Evolutionary conservation across 2,888 invertebrate species (phyloP).

Genomic region (Callosobruchus maculatus): DNA sequence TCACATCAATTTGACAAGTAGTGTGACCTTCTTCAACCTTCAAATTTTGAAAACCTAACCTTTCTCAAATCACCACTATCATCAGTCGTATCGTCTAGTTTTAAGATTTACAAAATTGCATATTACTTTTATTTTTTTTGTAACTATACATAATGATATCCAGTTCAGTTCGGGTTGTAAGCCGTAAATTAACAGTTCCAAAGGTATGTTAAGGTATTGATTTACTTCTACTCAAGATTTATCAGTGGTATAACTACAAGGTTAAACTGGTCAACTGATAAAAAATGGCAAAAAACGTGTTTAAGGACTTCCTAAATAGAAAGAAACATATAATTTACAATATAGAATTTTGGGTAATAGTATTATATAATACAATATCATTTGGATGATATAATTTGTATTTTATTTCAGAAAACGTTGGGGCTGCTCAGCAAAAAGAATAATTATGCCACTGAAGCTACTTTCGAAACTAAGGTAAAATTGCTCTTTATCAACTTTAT

Average conservation of each 20-base stretch:
- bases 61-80: neutral
- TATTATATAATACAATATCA: neutral
- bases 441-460: conserved; percentile 59
- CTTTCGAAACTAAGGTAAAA: conserved; percentile 58
- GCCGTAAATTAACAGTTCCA: neutral
- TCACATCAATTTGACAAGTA: too few species aligned
- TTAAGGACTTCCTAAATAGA: neutral
- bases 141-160: neutral
- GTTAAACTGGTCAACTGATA: neutral
- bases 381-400: neutral
- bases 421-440: conserved; percentile 38
- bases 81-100: neutral
- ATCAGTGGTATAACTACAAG: neutral
- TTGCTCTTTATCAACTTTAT: neutral
- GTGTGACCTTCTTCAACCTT: neutral
- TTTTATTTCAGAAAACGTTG: conserved; percentile 40
- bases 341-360: neutral
- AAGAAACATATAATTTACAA: neutral
- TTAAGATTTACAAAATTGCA: neutral
- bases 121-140: neutral
- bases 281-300: neutral
- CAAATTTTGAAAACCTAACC: neutral
- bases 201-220: neutral
- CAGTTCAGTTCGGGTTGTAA: neutral
- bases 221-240: neutral